Conservation (phyloP, 1,140 invertebrate genomes). For the Anastrepha ludens region DNA sequence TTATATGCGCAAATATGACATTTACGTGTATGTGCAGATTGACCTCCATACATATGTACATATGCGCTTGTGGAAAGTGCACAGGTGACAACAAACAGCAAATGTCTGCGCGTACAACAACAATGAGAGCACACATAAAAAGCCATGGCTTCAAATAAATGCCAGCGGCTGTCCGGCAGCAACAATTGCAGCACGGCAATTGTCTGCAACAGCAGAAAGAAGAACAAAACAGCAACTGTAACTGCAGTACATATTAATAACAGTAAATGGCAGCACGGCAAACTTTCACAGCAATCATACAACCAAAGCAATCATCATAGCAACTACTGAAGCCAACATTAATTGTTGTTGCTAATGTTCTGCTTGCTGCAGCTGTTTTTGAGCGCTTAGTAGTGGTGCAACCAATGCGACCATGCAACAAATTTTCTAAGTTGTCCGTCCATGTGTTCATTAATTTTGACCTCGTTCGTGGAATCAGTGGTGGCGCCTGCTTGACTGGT, state of each 20-base stretch:
- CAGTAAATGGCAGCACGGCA: conserved; percentile 19
- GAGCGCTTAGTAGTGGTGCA: not conserved
- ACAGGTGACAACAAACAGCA: too few species aligned
- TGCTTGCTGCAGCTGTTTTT: not conserved
- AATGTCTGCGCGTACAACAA: too few species aligned
- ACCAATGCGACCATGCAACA: conserved; percentile 19
- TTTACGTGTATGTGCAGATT: too few species aligned
- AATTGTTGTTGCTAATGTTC: conserved; percentile 13
- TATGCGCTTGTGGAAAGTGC: too few species aligned
- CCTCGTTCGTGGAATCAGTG: conserved; percentile 46
- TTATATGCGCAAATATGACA: too few species aligned
- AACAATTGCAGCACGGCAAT: not conserved
- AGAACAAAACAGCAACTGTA: not conserved
- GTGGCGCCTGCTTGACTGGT: not conserved
- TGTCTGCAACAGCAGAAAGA: not conserved
- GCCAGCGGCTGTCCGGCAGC: not conserved
- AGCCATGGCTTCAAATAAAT: not conserved
- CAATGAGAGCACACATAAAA: not conserved
- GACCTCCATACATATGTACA: too few species aligned
- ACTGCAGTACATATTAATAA: conserved; percentile 4
- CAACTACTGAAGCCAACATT: conserved; percentile 5
- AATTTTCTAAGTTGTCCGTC: conserved; percentile 48
- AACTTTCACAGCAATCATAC: not conserved
- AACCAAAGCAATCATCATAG: conserved; percentile 39
- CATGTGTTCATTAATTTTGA: conserved; percentile 54